A percentile compares a stretch with the other conserved stretches of the same genome.
Evolutionary conservation across 1,140 invertebrate species (phyloP).

Genomic region (Saxidomus purpurata): DNA sequence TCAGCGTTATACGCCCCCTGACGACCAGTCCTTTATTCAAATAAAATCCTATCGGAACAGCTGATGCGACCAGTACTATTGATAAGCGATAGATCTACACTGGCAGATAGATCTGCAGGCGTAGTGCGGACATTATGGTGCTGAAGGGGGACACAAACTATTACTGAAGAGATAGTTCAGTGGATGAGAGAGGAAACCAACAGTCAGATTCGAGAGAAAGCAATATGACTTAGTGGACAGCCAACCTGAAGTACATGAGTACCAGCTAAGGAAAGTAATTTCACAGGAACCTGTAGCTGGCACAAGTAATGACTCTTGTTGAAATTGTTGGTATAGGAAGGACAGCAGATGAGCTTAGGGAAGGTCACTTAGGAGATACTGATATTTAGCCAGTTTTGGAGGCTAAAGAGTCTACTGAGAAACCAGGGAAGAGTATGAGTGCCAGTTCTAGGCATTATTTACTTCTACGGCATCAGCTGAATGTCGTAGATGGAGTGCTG

Average conservation of each 20-base stretch:
- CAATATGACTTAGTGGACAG: too few relatives aligned
- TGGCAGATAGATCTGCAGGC: too few relatives aligned
- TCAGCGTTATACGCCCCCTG: too few relatives aligned
- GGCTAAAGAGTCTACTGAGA: neutral
- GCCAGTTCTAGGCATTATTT: slow-evolving; percentile 3
- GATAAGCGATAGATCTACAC: too few relatives aligned
- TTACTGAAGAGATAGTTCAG: too few relatives aligned
- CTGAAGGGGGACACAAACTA: neutral
- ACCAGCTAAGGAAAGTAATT: neutral
- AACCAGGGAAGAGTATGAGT: neutral
- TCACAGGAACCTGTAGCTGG: neutral
- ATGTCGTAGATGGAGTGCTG: neutral
- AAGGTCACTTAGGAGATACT: neutral
- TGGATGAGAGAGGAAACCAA: too few relatives aligned
- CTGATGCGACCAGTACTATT: too few relatives aligned
- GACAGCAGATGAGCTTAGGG: neutral
- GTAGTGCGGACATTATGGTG: neutral
- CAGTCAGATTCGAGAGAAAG: too few relatives aligned
- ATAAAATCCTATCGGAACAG: too few relatives aligned
- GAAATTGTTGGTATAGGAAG: neutral
- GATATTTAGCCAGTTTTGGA: neutral
- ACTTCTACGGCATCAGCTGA: neutral
- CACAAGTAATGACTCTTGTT: neutral
- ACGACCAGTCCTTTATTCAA: too few relatives aligned
- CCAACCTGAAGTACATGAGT: too few relatives aligned